Percentiles rank a stretch among this genome's conserved stretches.
Conservation (phyloP, 2,797 vertebrate genomes). For the Notamacropus eugenii region DNA sequence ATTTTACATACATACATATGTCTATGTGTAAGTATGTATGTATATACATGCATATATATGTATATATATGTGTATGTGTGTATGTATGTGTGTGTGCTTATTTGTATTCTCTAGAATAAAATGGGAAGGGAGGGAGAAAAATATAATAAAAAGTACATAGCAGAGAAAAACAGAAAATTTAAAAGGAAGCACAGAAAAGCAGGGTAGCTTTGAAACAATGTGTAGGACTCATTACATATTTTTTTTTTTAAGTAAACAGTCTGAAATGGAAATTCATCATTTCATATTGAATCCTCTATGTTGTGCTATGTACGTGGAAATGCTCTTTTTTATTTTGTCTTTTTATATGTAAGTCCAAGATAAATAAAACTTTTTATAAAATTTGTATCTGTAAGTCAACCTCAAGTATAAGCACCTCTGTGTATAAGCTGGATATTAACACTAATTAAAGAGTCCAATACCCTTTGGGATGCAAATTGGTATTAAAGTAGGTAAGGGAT, state of each 20-base stretch:
- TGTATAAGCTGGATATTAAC: not conserved
- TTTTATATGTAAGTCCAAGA: not conserved
- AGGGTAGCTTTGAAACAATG: not conserved
- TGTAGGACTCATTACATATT: not conserved
- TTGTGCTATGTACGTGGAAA: not conserved
- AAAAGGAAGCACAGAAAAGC: not conserved
- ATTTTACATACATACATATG: not conserved
- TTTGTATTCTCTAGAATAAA: not conserved
- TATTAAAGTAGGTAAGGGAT: not conserved
- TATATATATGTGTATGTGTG: no score
- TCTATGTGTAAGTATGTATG: no score
- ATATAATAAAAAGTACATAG: not conserved
- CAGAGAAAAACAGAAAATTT: not conserved
- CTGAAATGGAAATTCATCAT: not conserved
- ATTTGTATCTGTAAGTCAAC: not conserved
- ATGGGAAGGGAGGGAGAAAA: not conserved
- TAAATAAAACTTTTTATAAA: not conserved
- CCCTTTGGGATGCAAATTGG: not conserved
- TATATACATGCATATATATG: no score
- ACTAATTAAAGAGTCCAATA: not conserved
- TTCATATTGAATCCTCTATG: not conserved
- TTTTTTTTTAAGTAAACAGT: not conserved
- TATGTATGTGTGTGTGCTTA: not conserved
- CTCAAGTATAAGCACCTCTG: not conserved
- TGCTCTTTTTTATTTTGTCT: not conserved